Conservation (phyloP, 2,797 vertebrate species). For the Triplophysa yarkandensis region DNA sequence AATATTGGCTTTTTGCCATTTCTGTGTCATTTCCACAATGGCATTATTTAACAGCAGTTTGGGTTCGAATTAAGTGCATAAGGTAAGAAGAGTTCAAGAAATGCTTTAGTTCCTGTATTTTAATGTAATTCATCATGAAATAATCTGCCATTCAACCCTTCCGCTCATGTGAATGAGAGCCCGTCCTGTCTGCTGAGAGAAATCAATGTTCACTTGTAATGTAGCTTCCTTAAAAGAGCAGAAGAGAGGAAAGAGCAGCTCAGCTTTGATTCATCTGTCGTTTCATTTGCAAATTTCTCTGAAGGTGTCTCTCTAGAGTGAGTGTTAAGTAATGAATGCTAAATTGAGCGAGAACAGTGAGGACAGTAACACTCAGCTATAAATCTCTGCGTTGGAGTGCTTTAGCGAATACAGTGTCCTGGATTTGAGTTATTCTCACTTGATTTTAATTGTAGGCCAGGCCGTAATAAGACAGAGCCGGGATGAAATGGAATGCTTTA, state of each 20-base stretch:
- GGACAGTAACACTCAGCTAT: conserved; percentile 26
- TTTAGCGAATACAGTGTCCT: conserved; percentile 16
- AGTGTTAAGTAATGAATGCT: conserved; percentile 45
- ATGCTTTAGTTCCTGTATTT: conserved; percentile 44
- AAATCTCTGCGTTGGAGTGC: conserved; percentile 27
- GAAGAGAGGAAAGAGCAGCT: conserved; percentile 21
- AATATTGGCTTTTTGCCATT: not conserved
- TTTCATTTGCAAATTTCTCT: conserved; percentile 48
- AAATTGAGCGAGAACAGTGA: conserved; percentile 40
- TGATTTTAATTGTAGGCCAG: not conserved
- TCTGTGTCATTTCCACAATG: not conserved
- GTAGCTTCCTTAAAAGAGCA: conserved; percentile 36
- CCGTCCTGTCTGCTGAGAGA: conserved; percentile 7
- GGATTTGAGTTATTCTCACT: conserved; percentile 20
- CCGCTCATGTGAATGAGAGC: not conserved
- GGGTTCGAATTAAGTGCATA: not conserved
- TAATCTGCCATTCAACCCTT: conserved; percentile 21
- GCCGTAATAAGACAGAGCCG: not conserved
- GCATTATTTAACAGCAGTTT: not conserved
- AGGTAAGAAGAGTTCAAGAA: not conserved
- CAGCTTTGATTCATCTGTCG: conserved; percentile 39
- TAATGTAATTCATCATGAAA: conserved; percentile 51
- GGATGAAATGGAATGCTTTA: conserved; percentile 22
- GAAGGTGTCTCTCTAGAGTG: conserved; percentile 40
- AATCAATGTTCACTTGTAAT: conserved; percentile 39